phyloP scores from a whole-genome alignment of 92 coral and sea anemone genomes.

The Anthopleura xanthogrammica region DNA sequence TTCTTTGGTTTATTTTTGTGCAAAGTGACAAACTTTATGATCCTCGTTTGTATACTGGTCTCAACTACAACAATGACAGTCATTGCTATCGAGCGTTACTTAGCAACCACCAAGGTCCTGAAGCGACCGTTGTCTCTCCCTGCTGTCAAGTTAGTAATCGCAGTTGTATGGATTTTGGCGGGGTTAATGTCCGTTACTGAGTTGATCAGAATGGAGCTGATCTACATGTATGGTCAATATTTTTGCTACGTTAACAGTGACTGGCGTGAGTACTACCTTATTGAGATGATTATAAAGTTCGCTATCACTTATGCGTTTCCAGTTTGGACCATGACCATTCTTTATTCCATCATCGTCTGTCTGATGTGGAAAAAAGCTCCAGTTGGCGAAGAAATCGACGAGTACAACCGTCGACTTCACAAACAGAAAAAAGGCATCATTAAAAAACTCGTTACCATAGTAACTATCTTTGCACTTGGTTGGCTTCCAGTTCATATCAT shows the following conservation, averaged over 20 bases:
- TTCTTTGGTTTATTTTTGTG: slow-evolving; percentile 30
- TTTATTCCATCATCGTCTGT: slow-evolving; percentile 40
- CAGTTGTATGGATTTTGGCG: slow-evolving; percentile 34
- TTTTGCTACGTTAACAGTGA: slow-evolving; percentile 6
- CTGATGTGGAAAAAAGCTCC: slow-evolving; percentile 33
- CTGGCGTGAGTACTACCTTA: slow-evolving; percentile 11
- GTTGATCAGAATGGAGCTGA: slow-evolving; percentile 21
- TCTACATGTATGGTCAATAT: neutral
- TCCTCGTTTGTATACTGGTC: slow-evolving; percentile 30
- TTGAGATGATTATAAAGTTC: slow-evolving; percentile 26
- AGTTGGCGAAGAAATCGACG: slow-evolving; percentile 43
- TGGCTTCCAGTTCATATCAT: slow-evolving; percentile 56
- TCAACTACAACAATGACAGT: slow-evolving; percentile 43
- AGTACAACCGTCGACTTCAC: slow-evolving; percentile 29
- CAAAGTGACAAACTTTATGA: slow-evolving; percentile 27
- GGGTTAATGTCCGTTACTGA: slow-evolving; percentile 26
- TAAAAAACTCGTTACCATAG: slow-evolving; percentile 42
- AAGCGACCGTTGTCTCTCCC: slow-evolving; percentile 40
- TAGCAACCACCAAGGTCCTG: slow-evolving; percentile 43
- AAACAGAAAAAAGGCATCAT: slow-evolving; percentile 27
- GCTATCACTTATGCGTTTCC: slow-evolving; percentile 33
- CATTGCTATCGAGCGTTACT: slow-evolving; percentile 55
- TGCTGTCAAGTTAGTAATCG: slow-evolving; percentile 30
- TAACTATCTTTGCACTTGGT: slow-evolving; percentile 46
- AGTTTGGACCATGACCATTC: slow-evolving; percentile 27